Evolutionary conservation across 2,797 vertebrate genomes (phyloP).

Genomic region (Neosilurus mollespiculum): DNA sequence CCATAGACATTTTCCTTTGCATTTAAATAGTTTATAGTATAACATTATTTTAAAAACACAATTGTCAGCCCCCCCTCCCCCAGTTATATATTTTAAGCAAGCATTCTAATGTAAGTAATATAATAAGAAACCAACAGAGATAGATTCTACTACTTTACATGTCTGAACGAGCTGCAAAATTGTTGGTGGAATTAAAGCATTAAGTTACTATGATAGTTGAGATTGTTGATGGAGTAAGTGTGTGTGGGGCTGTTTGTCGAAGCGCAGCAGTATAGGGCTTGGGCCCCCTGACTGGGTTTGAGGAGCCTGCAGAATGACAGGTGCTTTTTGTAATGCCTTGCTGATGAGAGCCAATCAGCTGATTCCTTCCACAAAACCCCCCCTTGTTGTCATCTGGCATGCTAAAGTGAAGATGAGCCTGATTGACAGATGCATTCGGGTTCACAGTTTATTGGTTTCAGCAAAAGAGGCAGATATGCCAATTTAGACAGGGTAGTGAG

Average conservation of each 20-base stretch:
- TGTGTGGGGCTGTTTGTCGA: conserved; percentile 68
- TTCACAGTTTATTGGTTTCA: conserved; percentile 96
- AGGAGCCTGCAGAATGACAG: conserved; percentile 85
- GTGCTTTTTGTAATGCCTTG: conserved; percentile 92
- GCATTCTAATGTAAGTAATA: neutral
- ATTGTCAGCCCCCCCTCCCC: no score
- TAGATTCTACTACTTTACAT: neutral
- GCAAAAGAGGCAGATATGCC: conserved; percentile 91
- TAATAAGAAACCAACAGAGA: neutral
- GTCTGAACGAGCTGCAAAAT: neutral
- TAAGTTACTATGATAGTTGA: conserved; percentile 19
- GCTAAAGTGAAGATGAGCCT: conserved; percentile 85
- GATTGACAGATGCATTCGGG: conserved; percentile 92
- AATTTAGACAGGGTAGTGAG: conserved; percentile 95
- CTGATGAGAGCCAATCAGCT: conserved; percentile 92
- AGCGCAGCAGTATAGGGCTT: conserved; percentile 58
- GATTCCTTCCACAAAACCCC: conserved; percentile 62
- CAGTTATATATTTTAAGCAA: neutral
- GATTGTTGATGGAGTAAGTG: conserved; percentile 61
- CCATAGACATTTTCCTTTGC: neutral
- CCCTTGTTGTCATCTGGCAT: conserved; percentile 87
- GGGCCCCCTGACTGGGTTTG: conserved; percentile 71
- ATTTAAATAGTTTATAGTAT: conserved; percentile 6
- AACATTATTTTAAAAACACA: neutral
- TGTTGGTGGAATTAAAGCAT: conserved; percentile 3